Evolutionary conservation across 2,113 vertebrate genomes (phyloP), one percentile per base, ranked within the genome.

Genomic region (Sciurus niger): DNA sequence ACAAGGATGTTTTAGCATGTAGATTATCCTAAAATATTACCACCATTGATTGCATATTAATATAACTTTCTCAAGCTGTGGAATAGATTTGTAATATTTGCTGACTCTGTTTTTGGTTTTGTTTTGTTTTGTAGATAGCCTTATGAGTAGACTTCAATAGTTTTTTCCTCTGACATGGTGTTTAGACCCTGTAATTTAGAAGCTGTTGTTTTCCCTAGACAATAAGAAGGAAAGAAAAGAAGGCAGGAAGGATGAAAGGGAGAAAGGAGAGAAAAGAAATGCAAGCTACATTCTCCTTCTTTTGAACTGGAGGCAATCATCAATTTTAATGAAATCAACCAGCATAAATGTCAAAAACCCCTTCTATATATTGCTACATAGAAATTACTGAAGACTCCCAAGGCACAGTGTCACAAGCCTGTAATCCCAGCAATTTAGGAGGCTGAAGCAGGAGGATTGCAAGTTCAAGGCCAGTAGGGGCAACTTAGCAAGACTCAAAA

Each of bases 11-110:
- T 97, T 97, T 94, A 93, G 85, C 48, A 96, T 70, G 94, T 67
- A 97, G 96, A 97, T 91, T 92, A 85, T 94, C 80, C 88, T 67
- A 97, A 53, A 97, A 68, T 40, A 96, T 68, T 93, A 65, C 79
- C 93, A 93, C 91, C 92, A 22, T 6, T 22, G 28, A 77, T 43
- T 25, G 51, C 70, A 84, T 32, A 89, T 95, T 91, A 93, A 89
- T 85, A 72, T 32, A 92, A 51, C 84, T 96, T 97, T 97, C 90
- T 84, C 96, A 94, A 97, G 43, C 73, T 93, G 68, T 80, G 73
- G 93, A 89, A 93, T 89, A 53, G n/a, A 8, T 1, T 25, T 84
- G 28, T n/a, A 74, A 96, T 60, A 72, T 94, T 77, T 2, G 18
- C 79, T 85, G 84, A 88, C 28, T 92, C 28, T 77, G 60, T 53